Base-by-base conservation (phyloP, 2,888 invertebrate genomes). In the Calliopum simillimum region DNA sequence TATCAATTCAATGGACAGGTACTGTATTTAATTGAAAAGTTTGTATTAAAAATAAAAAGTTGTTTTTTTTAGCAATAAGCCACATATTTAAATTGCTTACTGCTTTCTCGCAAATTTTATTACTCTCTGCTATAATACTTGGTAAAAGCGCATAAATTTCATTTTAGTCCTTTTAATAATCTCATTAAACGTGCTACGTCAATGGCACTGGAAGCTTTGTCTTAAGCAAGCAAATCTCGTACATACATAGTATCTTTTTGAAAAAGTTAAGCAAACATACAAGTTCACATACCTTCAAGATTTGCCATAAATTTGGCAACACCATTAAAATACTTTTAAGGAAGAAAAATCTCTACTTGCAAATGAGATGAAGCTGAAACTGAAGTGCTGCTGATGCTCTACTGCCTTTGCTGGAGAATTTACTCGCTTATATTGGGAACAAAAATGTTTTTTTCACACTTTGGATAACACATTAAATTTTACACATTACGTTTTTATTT, bases 381-480 rank as follows among this genome's bases (percentile, higher is more conserved):
- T 23, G 23, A 23, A 21, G 21, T 51, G 51, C 19, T 51, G n/a
- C 49, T 16, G 5, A 49, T 49, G 19, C 23, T 51, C 51, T 13
- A 4, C 12, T 2, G 23, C 16, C 19, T 23, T 12, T 13, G 23
- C 51, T 12, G 11, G 4, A 19, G 8, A 12, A 51, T 23, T n/a
- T 3, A 4, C 47, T n/a, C 3, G 19, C n/a, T 4, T 19, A 16
- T n/a, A 19, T 23, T 21, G 16, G 51, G 11, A 2, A 51, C 19
- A 51, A n/a, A 16, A 16, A 5, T 16, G n/a, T 16, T 23, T n/a
- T 51, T 51, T 51, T 23, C 23, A 21, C 23, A 23, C 23, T 51
- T 23, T 51, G 51, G 51, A 19, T 25, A 25, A 56, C 56, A 25
- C 56, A 56, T 56, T 33, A 56, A 56, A 56, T 56, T 56, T 51